A percentile compares a stretch with the other conserved stretches of the same genome.
Evolutionary conservation across 2,113 vertebrate species (phyloP).

Genomic region (Amblyopsis rosae): DNA sequence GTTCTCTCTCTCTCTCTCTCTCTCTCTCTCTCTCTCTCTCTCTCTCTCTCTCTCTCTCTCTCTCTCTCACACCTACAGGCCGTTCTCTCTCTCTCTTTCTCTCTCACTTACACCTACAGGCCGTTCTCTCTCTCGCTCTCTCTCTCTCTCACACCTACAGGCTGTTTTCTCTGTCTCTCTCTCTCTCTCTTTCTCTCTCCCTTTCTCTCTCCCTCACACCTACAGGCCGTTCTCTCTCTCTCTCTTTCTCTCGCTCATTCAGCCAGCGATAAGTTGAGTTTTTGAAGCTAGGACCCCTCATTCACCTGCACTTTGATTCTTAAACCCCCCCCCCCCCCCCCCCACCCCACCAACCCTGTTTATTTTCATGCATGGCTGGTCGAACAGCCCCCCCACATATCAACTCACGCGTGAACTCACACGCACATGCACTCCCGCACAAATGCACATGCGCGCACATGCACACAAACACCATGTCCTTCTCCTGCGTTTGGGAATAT

Average conservation of each 20-base stretch:
- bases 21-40: no score
- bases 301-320: slow-evolving; percentile 56
- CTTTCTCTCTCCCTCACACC: slow-evolving; percentile 60
- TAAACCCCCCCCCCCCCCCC: slow-evolving; percentile 9
- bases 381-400: slow-evolving; percentile 16
- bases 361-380: slow-evolving; percentile 44
- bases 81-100: slow-evolving; percentile 53
- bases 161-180: slow-evolving; percentile 37
- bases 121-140: slow-evolving; percentile 8
- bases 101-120: slow-evolving; percentile 30
- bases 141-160: slow-evolving; percentile 46
- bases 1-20: slow-evolving; percentile 10
- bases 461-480: not conserved
- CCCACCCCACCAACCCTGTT: not conserved
- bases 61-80: slow-evolving; percentile 68
- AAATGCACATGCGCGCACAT: not conserved
- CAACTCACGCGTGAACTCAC: not conserved
- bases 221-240: slow-evolving; percentile 65
- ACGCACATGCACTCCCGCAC: not conserved
- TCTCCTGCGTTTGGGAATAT: slow-evolving; percentile 42
- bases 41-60: no score
- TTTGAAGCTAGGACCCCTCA: slow-evolving; percentile 67
- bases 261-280: slow-evolving; percentile 68
- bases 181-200: slow-evolving; percentile 41
- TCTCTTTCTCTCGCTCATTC: slow-evolving; percentile 27